Evolutionary conservation across 2,888 invertebrate genomes (phyloP).

Genomic region (Agrotis clavis): DNA sequence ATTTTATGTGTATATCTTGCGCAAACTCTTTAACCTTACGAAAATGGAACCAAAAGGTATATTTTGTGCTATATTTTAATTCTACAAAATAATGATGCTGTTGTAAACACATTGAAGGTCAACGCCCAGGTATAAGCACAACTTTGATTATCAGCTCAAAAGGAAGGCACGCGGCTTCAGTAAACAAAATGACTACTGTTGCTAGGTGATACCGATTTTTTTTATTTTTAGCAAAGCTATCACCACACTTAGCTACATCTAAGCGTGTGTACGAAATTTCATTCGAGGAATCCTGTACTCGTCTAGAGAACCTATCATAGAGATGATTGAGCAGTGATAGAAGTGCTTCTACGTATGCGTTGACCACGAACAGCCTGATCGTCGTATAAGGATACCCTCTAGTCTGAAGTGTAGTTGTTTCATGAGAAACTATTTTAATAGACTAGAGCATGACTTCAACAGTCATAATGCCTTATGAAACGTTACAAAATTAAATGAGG

Average conservation of each 20-base stretch:
- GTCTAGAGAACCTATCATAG: no score
- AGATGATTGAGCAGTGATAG: no score
- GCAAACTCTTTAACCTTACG: slow-evolving; percentile 38
- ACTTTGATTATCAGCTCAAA: no score
- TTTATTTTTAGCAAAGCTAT: background rate
- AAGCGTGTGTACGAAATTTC: background rate
- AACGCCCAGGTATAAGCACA: slow-evolving; percentile 1
- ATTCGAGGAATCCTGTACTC: no score
- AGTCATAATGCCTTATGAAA: slow-evolving; percentile 52
- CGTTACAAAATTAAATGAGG: slow-evolving; percentile 58
- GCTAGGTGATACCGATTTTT: background rate
- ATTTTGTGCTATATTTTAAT: slow-evolving; percentile 63
- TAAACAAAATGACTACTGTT: background rate
- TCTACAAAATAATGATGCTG: slow-evolving; percentile 30
- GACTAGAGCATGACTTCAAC: slow-evolving; percentile 56
- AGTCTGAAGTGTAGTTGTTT: slow-evolving; percentile 64
- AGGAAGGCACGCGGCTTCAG: no score
- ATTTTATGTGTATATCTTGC: slow-evolving; percentile 65
- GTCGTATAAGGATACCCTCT: slow-evolving; percentile 61
- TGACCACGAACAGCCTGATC: slow-evolving; percentile 37
- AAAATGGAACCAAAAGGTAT: slow-evolving; percentile 61
- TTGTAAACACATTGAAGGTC: slow-evolving; percentile 25
- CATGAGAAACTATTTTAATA: slow-evolving; percentile 51
- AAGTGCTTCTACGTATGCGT: background rate
- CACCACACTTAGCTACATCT: background rate